Evolutionary conservation across 2,113 vertebrate species (phyloP).

Genomic region (Trogon surrucura): DNA sequence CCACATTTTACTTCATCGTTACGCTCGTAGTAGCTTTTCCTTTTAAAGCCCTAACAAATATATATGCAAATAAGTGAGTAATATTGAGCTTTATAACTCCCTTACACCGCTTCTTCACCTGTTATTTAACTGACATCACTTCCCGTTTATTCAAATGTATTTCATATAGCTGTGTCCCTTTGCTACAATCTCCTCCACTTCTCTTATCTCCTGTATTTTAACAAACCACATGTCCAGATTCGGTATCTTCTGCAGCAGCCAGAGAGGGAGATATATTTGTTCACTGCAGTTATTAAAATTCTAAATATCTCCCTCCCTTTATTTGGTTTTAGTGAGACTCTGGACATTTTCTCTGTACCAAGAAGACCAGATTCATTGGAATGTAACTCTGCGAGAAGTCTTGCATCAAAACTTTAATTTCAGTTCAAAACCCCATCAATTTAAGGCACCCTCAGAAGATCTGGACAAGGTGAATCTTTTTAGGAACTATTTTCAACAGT

Average conservation of each 20-base stretch:
- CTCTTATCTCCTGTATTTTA: constrained; percentile 53
- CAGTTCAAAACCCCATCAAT: neutral
- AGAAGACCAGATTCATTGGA: constrained; percentile 27
- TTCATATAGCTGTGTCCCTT: neutral
- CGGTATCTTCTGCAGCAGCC: constrained; percentile 25
- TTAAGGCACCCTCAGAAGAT: constrained; percentile 8
- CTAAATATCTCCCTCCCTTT: constrained; percentile 50
- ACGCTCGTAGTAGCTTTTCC: neutral
- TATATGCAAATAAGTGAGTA: neutral
- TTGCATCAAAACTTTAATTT: neutral
- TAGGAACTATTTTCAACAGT: neutral
- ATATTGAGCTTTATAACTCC: neutral
- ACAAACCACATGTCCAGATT: constrained; percentile 45
- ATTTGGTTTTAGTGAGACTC: constrained; percentile 64
- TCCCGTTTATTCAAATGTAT: neutral
- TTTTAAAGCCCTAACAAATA: neutral
- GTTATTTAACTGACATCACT: constrained; percentile 26
- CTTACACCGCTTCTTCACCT: neutral
- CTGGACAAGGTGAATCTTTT: neutral
- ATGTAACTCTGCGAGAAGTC: constrained; percentile 24
- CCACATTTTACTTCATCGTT: neutral
- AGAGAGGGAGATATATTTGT: constrained; percentile 28
- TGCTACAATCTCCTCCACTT: constrained; percentile 32
- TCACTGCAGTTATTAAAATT: constrained; percentile 59
- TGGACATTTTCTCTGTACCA: constrained; percentile 30